Base-by-base conservation (phyloP, 2,888 invertebrate genomes). In the Pyrgus malvae region DNA sequence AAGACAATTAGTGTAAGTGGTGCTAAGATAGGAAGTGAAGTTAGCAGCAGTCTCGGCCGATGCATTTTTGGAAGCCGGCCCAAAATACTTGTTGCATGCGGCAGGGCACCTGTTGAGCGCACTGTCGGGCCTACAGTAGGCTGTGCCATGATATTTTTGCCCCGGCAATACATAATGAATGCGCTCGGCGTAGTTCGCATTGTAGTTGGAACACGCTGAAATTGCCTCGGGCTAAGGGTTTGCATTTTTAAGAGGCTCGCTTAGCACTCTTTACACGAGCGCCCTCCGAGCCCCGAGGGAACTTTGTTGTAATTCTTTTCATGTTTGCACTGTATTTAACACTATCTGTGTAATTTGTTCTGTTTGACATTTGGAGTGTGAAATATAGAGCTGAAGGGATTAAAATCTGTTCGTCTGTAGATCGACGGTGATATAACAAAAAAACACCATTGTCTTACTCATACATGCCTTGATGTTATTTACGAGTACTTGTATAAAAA, bases 11-110 rank as follows among this genome's bases (percentile, higher is more conserved):
- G 59, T 41, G 48, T 51, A 57, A 64, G 60, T 56, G 49, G 58
- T 25, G n/a, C n/a, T n/a, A 51, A 56, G 61, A 61, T 59, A 61
- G 57, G 48, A 53, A 56, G 48, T 31, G 14, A 78, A 83, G 75
- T 82, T 83, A 66, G 70, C 71, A 74, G 67, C 76, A 37, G 74
- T 76, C 76, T 44, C 60, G 66, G 74, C 76, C 84, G 84, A 79
- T 90, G 89, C 89, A 89, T 89, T 90, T 90, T 90, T 90, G 89
- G 89, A 88, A 80, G 80, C 72, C 84, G 79, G 88, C 89, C 89
- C 88, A 87, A 79, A 66, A 80, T 78, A 89, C 89, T 85, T 89
- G 89, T 89, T 89, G 89, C 89, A 81, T 73, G 77, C 72, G 84
- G 80, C 65, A 63, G 60, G 67, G 68, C 68, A 89, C 89, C 87